Conservation (phyloP, 2,113 vertebrate species). For the Notarius lentiginosus region DNA sequence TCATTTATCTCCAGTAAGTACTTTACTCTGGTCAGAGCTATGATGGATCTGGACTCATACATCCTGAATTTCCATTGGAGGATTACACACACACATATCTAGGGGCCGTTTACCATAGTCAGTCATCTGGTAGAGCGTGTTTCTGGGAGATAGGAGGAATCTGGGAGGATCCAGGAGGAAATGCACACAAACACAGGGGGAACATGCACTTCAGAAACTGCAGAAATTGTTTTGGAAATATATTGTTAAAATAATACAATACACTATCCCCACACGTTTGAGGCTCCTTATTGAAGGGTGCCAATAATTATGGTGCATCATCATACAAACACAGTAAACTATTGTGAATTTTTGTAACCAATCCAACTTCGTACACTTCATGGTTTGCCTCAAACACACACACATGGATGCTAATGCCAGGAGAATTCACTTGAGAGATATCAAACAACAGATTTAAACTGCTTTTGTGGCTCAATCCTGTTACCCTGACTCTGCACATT, state of each 20-base stretch:
- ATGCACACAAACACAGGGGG: not conserved
- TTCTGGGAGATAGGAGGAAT: not conserved
- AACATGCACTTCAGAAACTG: not conserved
- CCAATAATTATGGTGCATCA: not conserved
- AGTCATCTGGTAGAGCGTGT: not conserved
- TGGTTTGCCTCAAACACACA: not conserved
- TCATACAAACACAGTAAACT: not conserved
- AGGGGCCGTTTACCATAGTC: not conserved
- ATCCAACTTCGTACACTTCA: not conserved
- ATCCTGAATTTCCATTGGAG: not conserved
- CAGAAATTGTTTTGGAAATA: not conserved
- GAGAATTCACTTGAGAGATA: not conserved
- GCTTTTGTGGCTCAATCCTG: not conserved
- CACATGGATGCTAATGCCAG: not conserved
- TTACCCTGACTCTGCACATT: too few relatives aligned
- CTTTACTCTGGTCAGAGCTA: not conserved
- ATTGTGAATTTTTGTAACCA: not conserved
- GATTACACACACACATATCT: not conserved
- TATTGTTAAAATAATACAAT: not conserved
- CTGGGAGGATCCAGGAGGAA: not conserved
- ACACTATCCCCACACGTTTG: not conserved
- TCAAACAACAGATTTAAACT: conserved; percentile 7
- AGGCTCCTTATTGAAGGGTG: not conserved
- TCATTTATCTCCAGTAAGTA: not conserved
- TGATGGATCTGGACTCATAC: not conserved